These are phyloP conservation scores for Coelopa pilipes DNA, from an alignment of 2,888 invertebrate genomes.

Conservation along the genomic window DNA sequence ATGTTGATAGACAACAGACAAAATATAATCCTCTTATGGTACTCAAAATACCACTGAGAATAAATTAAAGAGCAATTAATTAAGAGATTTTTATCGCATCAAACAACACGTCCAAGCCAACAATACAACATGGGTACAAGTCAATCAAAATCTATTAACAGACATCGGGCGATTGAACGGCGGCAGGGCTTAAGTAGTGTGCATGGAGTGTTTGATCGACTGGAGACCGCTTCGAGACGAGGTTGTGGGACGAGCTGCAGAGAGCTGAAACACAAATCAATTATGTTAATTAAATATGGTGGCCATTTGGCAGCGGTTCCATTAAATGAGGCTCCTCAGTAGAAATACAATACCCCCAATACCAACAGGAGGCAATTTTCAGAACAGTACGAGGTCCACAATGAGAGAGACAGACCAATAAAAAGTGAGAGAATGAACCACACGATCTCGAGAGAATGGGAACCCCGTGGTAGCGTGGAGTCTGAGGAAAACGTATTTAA, in stretches of 20 bases:
- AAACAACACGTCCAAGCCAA: neutral
- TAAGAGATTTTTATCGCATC: conserved; percentile 26
- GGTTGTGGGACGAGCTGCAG: conserved; percentile 33
- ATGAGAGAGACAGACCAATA: neutral
- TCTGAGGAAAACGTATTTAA: conserved; percentile 24
- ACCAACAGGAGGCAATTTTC: neutral
- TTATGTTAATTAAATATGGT: conserved; percentile 56
- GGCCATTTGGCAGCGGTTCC: conserved; percentile 33
- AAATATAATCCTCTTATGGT: neutral
- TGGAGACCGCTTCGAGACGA: neutral
- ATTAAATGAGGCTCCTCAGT: neutral
- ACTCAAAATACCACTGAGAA: conserved; percentile 19
- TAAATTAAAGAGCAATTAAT: conserved; percentile 24
- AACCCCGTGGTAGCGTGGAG: neutral
- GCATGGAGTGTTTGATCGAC: neutral
- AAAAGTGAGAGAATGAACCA: neutral
- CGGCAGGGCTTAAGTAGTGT: conserved; percentile 1
- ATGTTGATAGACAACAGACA: neutral
- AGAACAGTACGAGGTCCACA: neutral
- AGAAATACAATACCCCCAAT: neutral
- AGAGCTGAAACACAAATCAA: conserved; percentile 47
- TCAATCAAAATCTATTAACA: conserved; percentile 27
- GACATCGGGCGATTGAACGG: neutral
- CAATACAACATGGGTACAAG: neutral
- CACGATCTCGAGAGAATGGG: neutral